Evolutionary conservation across 2,113 vertebrate genomes (phyloP).

Genomic region (Chaenocephalus aceratus): DNA sequence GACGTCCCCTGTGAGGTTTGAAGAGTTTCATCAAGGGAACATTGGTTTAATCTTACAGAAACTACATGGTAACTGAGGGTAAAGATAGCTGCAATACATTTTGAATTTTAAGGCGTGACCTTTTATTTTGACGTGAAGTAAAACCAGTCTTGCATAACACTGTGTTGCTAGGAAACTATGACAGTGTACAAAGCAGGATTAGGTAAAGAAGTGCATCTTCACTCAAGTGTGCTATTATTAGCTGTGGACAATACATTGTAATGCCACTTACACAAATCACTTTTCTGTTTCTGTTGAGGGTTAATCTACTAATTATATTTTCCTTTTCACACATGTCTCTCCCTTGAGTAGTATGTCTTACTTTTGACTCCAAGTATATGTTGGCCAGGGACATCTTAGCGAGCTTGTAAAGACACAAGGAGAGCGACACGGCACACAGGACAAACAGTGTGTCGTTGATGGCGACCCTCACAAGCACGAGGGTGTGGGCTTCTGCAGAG

Average conservation of each 20-base stretch:
- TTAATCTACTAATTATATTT: neutral
- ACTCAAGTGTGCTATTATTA: neutral
- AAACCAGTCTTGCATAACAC: neutral
- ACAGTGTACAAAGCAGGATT: slow-evolving; percentile 14
- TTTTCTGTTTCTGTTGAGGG: too few species aligned
- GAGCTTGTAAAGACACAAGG: slow-evolving; percentile 94
- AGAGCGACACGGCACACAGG: slow-evolving; percentile 92
- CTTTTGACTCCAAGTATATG: slow-evolving; percentile 97
- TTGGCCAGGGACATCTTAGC: slow-evolving; percentile 97
- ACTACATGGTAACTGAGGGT: neutral
- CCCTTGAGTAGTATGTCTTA: slow-evolving; percentile 57
- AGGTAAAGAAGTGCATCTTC: slow-evolving; percentile 6
- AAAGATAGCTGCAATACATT: neutral
- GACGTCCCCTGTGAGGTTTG: slow-evolving; percentile 90
- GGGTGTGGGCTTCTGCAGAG: slow-evolving; percentile 85
- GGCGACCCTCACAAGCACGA: slow-evolving; percentile 91
- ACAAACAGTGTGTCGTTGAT: slow-evolving; percentile 94
- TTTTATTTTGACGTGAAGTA: neutral
- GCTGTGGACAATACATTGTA: neutral
- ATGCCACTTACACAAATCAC: neutral
- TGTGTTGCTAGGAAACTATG: slow-evolving; percentile 48
- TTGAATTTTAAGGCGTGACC: neutral
- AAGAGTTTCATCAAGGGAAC: neutral
- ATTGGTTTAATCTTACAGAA: neutral
- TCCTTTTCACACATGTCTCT: too few species aligned